These are phyloP conservation scores for Ophion costatus DNA, from an alignment of 2,888 invertebrate species.

Conservation along the genomic window DNA sequence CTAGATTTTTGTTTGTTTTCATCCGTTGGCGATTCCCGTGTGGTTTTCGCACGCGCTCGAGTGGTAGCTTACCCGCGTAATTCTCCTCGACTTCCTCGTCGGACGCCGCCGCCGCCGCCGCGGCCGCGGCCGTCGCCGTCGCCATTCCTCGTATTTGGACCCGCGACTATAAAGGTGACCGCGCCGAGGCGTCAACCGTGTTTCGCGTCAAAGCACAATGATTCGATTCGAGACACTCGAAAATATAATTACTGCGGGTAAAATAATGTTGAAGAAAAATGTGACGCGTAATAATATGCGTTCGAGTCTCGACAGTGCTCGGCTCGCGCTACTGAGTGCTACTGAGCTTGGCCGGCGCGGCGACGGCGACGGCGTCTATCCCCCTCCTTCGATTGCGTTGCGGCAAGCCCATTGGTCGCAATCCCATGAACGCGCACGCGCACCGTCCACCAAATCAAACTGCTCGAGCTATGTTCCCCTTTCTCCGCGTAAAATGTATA, in stretches of 20 bases:
- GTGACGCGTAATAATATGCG: neutral
- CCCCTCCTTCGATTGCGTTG: neutral
- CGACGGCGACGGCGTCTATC: neutral
- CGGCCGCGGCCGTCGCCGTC: conserved; percentile 82
- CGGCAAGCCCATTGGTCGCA: neutral
- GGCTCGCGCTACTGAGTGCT: neutral
- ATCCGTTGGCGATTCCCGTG: neutral
- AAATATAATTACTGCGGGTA: neutral
- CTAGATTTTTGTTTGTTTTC: conserved; percentile 26
- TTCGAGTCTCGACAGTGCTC: neutral
- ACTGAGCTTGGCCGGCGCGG: neutral
- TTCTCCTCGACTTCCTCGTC: conserved; percentile 95
- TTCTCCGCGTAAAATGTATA: neutral
- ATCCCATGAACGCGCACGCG: neutral
- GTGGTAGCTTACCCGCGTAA: conserved; percentile 90
- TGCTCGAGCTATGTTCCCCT: neutral
- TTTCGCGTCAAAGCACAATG: conserved; percentile 7
- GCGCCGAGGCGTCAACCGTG: conserved; percentile 43
- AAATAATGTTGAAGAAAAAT: neutral
- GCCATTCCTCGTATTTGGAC: conserved; percentile 86
- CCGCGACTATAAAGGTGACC: conserved; percentile 35
- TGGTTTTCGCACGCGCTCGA: conserved; percentile 59
- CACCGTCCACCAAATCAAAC: neutral
- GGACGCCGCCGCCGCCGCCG: conserved; percentile 85
- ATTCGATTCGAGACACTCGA: neutral